Conservation (phyloP, 2,113 vertebrate genomes). For the Cercopithecus mona region DNA sequence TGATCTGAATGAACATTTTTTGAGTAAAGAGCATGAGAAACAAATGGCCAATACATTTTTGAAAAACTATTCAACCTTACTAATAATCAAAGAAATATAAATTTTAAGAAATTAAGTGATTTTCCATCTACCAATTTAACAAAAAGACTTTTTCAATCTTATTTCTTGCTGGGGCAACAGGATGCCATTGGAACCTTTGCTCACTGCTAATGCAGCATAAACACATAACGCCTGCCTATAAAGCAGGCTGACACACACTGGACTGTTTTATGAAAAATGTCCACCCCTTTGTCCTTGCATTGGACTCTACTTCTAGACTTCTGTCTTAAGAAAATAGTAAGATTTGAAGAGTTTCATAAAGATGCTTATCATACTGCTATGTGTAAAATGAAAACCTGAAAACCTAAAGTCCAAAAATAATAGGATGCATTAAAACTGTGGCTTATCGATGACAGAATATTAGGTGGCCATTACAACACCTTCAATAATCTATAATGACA, state of each 20-base stretch:
- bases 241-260: neutral
- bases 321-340: neutral
- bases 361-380: neutral
- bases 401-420: neutral
- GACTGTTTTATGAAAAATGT: neutral
- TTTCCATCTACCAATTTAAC: neutral
- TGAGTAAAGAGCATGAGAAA: neutral
- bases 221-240: neutral
- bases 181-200: neutral
- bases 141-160: neutral
- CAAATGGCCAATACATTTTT: neutral
- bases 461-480: neutral
- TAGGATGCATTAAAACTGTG: neutral
- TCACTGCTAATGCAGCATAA: neutral
- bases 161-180: neutral
- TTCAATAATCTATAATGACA: neutral
- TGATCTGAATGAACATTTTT: neutral
- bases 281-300: neutral
- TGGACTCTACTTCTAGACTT: neutral
- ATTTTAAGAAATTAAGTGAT: neutral
- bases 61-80: neutral
- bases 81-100: neutral
- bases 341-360: neutral
- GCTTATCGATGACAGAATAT: neutral
- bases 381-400: neutral